These are phyloP conservation scores for Piaya cayana DNA, from an alignment of 2,113 vertebrate species.

Conservation along the genomic window DNA sequence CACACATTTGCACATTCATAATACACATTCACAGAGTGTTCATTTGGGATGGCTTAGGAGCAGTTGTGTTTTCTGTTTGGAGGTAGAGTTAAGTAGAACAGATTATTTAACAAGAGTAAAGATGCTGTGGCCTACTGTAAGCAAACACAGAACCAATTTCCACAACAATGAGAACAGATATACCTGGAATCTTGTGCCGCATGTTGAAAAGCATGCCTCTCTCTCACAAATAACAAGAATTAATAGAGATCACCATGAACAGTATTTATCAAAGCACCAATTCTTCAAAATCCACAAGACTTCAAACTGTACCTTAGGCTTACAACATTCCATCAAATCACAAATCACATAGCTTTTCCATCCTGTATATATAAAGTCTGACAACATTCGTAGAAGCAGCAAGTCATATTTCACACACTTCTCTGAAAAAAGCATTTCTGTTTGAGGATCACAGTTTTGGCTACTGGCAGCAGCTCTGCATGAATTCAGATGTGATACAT, in stretches of 20 bases:
- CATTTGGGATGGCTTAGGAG: not conserved
- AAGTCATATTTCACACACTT: not conserved
- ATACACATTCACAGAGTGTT: not conserved
- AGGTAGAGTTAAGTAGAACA: not conserved
- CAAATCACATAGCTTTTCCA: not conserved
- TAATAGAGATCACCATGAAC: not conserved
- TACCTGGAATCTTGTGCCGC: not conserved
- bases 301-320: not conserved
- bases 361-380: not conserved
- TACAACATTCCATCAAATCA: not conserved
- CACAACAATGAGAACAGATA: accelerated
- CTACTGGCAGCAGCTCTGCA: not conserved
- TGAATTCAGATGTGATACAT: not conserved
- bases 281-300: not conserved
- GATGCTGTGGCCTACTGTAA: not conserved
- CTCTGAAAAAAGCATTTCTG: not conserved
- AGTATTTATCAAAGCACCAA: not conserved
- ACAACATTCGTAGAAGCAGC: not conserved
- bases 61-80: not conserved
- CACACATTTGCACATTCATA: not conserved
- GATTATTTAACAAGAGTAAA: not conserved
- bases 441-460: not conserved
- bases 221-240: not conserved
- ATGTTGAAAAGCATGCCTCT: not conserved
- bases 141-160: not conserved